Base-by-base conservation (phyloP, 2,113 vertebrate species). In the Beaufortia kweichowensis region DNA sequence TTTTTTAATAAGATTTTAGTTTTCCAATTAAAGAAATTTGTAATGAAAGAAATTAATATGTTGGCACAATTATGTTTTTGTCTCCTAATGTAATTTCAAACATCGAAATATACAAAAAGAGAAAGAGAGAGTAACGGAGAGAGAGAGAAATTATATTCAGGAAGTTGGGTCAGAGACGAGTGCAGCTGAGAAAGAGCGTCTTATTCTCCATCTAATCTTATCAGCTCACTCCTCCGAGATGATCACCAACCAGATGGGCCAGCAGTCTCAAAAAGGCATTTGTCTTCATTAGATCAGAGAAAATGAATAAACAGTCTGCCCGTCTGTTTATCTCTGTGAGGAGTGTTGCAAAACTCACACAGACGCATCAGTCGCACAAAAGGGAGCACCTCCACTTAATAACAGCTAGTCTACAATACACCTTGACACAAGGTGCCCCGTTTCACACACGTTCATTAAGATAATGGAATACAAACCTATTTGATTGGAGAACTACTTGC, bases 221-320 rank as follows among this genome's bases (percentile, higher is more conserved):
- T 75, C 28, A 72, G 41, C 43, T 73, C 31, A 39, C 60, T 57
- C 76, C 28, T 50, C 23, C 35, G 75, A 77, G 66, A 64, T 69
- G 71, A 77, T 76, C 56, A 6, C 29, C 62, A 76, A 66, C 59
- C 81, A 86, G 82, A 86, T 83, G 79, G 78, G 68, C 46, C 55
- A 68, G 57, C 21, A 50, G 43, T 43, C 75, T 78, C 55, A 48
- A 69, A 79, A 79, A 82, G 77, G n/a, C 75, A 85, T 86, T 76
- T 43, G 64, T 86, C 83, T 83, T 86, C 85, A 86, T 86, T 84
- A 86, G 77, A 56, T 64, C 83, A 68, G 70, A 67, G 74, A 74
- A 77, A 66, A 82, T 41, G 50, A 76, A 75, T 70, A 71, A 67
- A 64, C 79, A 41, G 65, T 66, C 35, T 28, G 66, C 64, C 35